Evolutionary conservation across 2,888 invertebrate genomes (phyloP), one percentile per base, ranked within the genome.

Genomic region (Melangyna quadrimaculata): DNA sequence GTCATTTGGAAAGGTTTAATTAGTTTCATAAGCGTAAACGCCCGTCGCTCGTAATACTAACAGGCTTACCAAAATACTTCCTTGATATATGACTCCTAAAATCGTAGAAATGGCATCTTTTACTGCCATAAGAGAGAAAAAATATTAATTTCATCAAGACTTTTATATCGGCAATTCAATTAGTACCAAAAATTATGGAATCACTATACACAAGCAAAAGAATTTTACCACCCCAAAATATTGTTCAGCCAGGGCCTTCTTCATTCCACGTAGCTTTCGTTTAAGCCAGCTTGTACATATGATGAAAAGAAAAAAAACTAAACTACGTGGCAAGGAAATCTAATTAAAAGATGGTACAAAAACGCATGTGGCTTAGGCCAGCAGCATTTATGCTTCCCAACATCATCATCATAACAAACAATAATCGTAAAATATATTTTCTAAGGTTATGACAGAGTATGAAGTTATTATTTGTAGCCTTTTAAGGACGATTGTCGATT

Each of bases 271-370:
- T 14, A 4, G 19, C 1, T 14, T 4, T 24, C 19, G 19, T 10
- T 6, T 14, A 37, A 29, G 45, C 35, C 35, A 57, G 27, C 69
- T 45, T 14, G 57, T 27, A 77, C 74, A 78, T 77, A 69, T 81
- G 43, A 59, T 35, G 35, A 63, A 35, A 82, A n/a, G 9, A 43
- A 22, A 79, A 45, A 29, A 74, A 67, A 32, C 14, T 35, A 55
- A n/a, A n/a, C n/a, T 87, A 87, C 87, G 87, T 87, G 87, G 80
- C 29, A 61, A 67, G 80, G 71, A 87, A 83, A 80, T 87, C 87
- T 87, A 87, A 87, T 87, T 87, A 87, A 87, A 83, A 87, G 83
- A 80, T 73, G 78, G 80, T 80, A 80, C 75, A 71, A 80, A 78
- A 78, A 73, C 74, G 61, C 72, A 77, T 86, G 72, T 78, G 74